Conservation (phyloP, 2,888 invertebrate genomes). For the Dasypolia templi region DNA sequence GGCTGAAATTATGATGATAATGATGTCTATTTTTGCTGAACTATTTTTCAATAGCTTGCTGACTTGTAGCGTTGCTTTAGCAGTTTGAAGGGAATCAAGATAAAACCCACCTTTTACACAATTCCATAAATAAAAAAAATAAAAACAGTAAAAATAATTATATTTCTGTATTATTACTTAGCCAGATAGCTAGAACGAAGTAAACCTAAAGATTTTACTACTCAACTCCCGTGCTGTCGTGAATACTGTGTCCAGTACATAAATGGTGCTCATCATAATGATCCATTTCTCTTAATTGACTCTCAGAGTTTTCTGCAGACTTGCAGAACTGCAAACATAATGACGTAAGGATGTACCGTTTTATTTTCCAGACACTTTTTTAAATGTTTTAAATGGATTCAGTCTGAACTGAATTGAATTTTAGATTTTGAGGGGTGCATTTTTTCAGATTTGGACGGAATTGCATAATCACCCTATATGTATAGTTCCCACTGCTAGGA, state of each 20-base stretch:
- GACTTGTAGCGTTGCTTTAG: too few species aligned
- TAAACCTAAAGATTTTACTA: not conserved
- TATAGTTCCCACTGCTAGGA: too few species aligned
- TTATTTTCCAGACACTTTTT: slow-evolving; percentile 1
- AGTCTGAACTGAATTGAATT: not conserved
- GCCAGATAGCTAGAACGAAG: not conserved
- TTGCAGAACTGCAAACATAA: slow-evolving; percentile 5
- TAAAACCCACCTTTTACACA: not conserved
- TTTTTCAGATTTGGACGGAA: too few species aligned
- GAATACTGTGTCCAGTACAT: not conserved
- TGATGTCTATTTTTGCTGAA: too few species aligned
- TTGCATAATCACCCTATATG: too few species aligned
- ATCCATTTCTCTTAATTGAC: slow-evolving; percentile 56
- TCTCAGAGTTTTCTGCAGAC: too few species aligned
- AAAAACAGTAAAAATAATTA: not conserved
- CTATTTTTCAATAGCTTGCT: too few species aligned
- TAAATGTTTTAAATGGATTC: not conserved
- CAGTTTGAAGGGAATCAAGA: too few species aligned
- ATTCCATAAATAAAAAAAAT: too few species aligned
- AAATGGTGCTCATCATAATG: slow-evolving; percentile 35
- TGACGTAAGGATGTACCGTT: not conserved
- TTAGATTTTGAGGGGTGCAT: too few species aligned
- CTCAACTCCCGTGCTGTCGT: not conserved
- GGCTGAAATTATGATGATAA: too few species aligned
- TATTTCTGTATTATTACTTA: not conserved